Conservation (phyloP, 2,797 vertebrate species). For the Acropternis orthonyx region DNA sequence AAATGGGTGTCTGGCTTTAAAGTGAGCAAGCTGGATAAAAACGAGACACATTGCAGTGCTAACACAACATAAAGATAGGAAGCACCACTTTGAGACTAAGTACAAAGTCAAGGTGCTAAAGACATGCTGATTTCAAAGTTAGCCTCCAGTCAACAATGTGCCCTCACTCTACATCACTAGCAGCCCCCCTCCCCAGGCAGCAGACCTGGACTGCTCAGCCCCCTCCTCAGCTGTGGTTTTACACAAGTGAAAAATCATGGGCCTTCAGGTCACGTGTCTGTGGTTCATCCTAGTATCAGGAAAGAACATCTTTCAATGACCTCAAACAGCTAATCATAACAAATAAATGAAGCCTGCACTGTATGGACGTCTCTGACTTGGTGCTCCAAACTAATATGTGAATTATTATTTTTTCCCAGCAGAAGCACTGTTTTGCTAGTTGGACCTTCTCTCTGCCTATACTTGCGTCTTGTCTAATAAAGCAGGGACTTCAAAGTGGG, state of each 20-base stretch:
- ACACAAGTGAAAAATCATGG: not conserved
- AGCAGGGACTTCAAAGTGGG: not conserved
- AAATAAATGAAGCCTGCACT: not conserved
- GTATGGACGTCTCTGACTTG: not conserved
- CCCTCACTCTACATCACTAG: not conserved
- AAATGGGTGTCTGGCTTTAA: not conserved
- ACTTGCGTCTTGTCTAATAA: not conserved
- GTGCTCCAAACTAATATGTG: not conserved
- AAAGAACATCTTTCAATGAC: not conserved
- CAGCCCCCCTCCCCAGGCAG: not conserved
- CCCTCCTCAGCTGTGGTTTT: not conserved
- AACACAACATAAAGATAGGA: not conserved
- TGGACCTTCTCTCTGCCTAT: not conserved
- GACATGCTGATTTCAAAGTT: not conserved
- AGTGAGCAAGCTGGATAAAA: not conserved
- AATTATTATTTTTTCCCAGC: not conserved
- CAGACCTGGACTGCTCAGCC: too few relatives aligned
- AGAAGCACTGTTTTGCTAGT: not conserved
- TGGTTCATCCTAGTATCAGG: not conserved
- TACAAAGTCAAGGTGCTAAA: not conserved
- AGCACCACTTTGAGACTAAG: not conserved
- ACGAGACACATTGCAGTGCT: not conserved
- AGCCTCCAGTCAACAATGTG: not conserved
- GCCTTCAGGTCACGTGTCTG: not conserved
- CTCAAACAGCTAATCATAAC: not conserved